Evolutionary conservation across 1,140 invertebrate genomes (phyloP).

Genomic region (Magallana gigas): DNA sequence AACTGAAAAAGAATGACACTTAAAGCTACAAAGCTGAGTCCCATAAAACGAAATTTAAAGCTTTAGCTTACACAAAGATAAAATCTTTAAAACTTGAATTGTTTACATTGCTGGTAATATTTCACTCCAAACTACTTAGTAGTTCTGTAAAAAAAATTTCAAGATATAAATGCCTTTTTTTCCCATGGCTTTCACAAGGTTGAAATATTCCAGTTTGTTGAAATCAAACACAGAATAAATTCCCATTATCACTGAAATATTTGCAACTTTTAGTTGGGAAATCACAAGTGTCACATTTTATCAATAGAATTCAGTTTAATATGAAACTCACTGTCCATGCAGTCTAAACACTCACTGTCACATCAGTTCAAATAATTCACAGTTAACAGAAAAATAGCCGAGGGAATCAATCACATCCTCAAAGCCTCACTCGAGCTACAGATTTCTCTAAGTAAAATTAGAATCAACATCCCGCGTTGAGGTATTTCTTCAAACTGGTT

Average conservation of each 20-base stretch:
- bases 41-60: not conserved
- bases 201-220: not conserved
- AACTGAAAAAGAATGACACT: not conserved
- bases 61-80: not conserved
- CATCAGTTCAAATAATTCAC: constrained; percentile 34
- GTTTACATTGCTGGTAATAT: not conserved
- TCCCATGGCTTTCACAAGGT: not conserved
- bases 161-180: not conserved
- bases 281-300: not conserved
- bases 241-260: not conserved
- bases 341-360: constrained; percentile 29
- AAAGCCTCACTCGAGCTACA: not conserved
- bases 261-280: not conserved
- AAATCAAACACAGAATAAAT: not conserved
- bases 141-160: not conserved
- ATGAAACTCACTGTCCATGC: constrained; percentile 30
- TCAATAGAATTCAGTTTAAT: constrained; percentile 6
- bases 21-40: not conserved
- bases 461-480: not conserved
- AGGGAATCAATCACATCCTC: not conserved
- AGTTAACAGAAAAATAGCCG: not conserved
- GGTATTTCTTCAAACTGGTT: not conserved
- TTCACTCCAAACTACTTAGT: not conserved
- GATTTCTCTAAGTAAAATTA: not conserved
- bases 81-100: not conserved